A percentile compares a stretch with the other conserved stretches of the same genome.
Evolutionary conservation across 1,140 invertebrate genomes (phyloP).

Genomic region (Drosophila sp.): DNA sequence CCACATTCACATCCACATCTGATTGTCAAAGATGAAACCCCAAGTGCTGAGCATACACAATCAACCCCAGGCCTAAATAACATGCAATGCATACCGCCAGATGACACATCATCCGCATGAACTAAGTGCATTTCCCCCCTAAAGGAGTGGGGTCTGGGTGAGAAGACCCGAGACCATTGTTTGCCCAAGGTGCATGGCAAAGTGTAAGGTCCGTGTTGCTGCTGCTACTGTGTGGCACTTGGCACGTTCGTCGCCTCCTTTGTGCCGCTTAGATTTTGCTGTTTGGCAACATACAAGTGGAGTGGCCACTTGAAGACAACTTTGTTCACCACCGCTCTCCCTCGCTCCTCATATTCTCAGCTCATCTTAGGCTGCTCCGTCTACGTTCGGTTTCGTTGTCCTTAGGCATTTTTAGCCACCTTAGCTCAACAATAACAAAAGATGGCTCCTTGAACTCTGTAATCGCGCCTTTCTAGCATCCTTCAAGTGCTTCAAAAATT

Average conservation of each 20-base stretch:
- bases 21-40: conserved; percentile 45
- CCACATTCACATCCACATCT: conserved; percentile 39
- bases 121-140: conserved; percentile 27
- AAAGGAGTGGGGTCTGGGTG: conserved; percentile 11
- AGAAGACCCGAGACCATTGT: conserved; percentile 51
- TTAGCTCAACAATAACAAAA: conserved; percentile 44
- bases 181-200: conserved; percentile 61
- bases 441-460: conserved; percentile 62
- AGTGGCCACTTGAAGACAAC: conserved; percentile 73
- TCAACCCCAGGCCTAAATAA: conserved; percentile 18
- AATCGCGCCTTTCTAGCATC: conserved; percentile 64
- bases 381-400: conserved; percentile 25
- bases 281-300: conserved; percentile 68
- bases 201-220: conserved; percentile 10
- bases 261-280: conserved; percentile 41
- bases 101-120: conserved; percentile 22
- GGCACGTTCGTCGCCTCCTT: conserved; percentile 64
- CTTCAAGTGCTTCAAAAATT: conserved; percentile 65
- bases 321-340: conserved; percentile 50
- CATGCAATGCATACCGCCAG: conserved; percentile 32
- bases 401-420: conserved; percentile 26
- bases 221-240: conserved; percentile 51
- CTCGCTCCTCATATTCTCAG: not conserved
- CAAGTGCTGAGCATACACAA: conserved; percentile 38
- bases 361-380: not conserved